Percentiles rank a stretch among this genome's conserved stretches.
These are phyloP conservation scores for Polypedilum vanderplanki DNA, from an alignment of 1,140 invertebrate genomes.

Conservation along the genomic window DNA sequence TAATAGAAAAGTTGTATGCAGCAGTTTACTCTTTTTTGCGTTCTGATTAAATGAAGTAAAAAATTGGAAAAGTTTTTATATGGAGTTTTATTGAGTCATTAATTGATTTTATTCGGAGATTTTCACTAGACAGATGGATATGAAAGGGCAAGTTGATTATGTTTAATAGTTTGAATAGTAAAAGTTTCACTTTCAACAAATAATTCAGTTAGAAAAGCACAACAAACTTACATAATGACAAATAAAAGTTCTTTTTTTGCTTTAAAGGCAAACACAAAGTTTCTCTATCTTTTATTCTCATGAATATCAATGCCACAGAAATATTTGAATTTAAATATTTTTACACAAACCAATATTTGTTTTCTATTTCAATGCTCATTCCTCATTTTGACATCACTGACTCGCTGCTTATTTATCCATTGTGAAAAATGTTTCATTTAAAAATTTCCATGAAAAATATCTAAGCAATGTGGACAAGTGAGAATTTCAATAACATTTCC, in stretches of 20 bases:
- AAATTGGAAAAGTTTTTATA: constrained; percentile 20
- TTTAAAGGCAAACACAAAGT: neutral
- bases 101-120: constrained; percentile 11
- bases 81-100: neutral
- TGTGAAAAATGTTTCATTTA: neutral
- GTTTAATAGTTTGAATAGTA: neutral
- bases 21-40: too few relatives aligned
- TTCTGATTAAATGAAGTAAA: neutral
- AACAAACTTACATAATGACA: neutral
- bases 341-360: too few relatives aligned
- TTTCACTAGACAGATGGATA: neutral
- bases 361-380: too few relatives aligned
- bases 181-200: neutral
- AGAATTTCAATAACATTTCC: neutral
- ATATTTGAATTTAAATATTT: too few relatives aligned
- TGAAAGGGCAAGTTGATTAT: neutral
- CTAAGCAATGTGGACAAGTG: neutral
- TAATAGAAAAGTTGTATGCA: neutral
- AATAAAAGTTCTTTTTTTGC: neutral
- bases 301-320: too few relatives aligned
- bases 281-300: neutral
- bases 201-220: neutral
- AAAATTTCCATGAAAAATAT: neutral
- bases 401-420: neutral
- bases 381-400: too few relatives aligned